Conservation (phyloP, 2,113 vertebrate species). For the Callionymus lyra region DNA sequence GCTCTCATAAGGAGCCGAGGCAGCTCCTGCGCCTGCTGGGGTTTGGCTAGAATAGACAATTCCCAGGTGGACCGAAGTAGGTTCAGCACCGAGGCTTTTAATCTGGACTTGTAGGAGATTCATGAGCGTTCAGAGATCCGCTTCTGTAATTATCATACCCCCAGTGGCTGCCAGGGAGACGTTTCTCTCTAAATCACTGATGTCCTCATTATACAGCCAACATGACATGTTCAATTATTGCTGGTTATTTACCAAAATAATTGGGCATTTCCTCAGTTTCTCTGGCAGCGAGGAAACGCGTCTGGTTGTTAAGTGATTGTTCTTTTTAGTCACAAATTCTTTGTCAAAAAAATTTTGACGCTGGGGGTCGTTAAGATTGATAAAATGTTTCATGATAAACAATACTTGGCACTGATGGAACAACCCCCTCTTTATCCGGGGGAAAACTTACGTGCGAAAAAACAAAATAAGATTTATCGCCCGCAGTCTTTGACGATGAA, state of each 20-base stretch:
- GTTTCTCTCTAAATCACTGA: constrained; percentile 95
- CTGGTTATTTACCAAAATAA: constrained; percentile 70
- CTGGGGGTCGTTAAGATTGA: too few species aligned
- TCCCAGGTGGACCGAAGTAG: constrained; percentile 83
- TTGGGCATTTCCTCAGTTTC: constrained; percentile 28
- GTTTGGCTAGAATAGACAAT: constrained; percentile 81
- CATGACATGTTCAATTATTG: constrained; percentile 87
- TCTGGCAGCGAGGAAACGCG: neutral
- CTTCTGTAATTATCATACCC: constrained; percentile 96
- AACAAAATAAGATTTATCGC: neutral
- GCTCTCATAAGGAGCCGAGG: constrained; percentile 56
- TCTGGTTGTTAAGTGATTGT: too few species aligned
- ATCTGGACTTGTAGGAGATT: constrained; percentile 92
- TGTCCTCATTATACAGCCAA: constrained; percentile 98
- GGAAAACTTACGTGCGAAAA: neutral
- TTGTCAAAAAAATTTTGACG: too few species aligned
- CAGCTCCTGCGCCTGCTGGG: constrained; percentile 67
- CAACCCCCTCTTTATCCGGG: neutral
- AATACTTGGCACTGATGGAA: neutral
- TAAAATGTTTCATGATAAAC: neutral
- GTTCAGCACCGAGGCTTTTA: constrained; percentile 94
- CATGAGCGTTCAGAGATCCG: constrained; percentile 89
- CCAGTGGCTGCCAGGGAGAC: constrained; percentile 84
- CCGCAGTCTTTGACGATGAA: neutral
- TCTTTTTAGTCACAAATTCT: too few species aligned